Conservation (phyloP, 2,797 vertebrate genomes). For the Sebastes miniatus region DNA sequence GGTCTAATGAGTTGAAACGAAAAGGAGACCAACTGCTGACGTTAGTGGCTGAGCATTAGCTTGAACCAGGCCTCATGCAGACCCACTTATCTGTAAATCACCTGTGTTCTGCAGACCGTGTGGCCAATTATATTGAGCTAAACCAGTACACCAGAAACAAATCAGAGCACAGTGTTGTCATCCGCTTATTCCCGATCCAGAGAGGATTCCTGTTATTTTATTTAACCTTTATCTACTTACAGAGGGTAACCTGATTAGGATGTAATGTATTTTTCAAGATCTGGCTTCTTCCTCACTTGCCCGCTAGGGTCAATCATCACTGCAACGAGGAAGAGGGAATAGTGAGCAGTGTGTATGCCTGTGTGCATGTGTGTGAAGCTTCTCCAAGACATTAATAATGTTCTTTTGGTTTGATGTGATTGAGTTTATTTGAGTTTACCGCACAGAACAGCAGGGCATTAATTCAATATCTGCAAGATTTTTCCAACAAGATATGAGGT, state of each 20-base stretch:
- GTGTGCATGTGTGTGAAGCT: constrained; percentile 32
- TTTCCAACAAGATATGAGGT: constrained; percentile 17
- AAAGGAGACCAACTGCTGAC: constrained; percentile 63
- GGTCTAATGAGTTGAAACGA: constrained; percentile 67
- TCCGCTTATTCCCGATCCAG: constrained; percentile 55
- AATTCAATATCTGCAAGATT: constrained; percentile 36
- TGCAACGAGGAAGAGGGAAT: constrained; percentile 16
- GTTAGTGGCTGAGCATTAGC: constrained; percentile 65
- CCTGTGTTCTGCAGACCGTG: constrained; percentile 68
- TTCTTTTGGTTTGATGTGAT: constrained; percentile 48
- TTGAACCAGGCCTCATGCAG: constrained; percentile 73
- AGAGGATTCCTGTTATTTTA: constrained; percentile 70
- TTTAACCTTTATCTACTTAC: constrained; percentile 67
- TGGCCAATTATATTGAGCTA: constrained; percentile 71
- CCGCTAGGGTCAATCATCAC: constrained; percentile 40
- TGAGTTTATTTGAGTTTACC: constrained; percentile 50
- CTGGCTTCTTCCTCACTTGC: constrained; percentile 50
- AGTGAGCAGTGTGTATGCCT: constrained; percentile 9
- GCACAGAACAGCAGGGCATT: constrained; percentile 41
- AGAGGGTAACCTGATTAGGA: constrained; percentile 60
- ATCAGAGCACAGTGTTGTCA: constrained; percentile 63
- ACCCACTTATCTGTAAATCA: constrained; percentile 79
- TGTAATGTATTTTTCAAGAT: constrained; percentile 67
- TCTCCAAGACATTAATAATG: constrained; percentile 61
- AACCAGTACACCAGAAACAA: constrained; percentile 68